These are phyloP conservation scores for Polymixis lichenea DNA, from an alignment of 2,888 invertebrate species.

Conservation along the genomic window DNA sequence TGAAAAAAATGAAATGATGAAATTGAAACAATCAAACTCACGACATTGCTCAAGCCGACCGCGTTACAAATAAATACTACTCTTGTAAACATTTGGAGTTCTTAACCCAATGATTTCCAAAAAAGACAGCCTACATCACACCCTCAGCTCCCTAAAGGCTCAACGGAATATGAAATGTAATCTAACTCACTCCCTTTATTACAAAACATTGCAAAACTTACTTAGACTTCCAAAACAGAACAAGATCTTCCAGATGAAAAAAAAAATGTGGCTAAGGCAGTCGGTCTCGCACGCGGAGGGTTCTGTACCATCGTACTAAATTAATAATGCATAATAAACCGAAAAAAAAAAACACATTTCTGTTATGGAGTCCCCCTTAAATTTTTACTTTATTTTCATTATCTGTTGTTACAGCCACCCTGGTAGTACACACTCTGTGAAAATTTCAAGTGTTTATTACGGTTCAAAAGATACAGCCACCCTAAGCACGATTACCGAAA, in stretches of 20 bases:
- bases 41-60: not conserved
- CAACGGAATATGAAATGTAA: slow-evolving; percentile 54
- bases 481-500: too few species aligned
- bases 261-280: not conserved
- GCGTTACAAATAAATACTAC: not conserved
- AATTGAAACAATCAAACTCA: not conserved
- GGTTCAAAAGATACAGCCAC: not conserved
- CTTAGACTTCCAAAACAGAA: slow-evolving; percentile 47
- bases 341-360: not conserved
- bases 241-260: slow-evolving; percentile 20
- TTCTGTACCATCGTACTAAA: not conserved
- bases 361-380: not conserved
- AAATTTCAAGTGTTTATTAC: not conserved
- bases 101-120: slow-evolving; percentile 7
- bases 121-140: slow-evolving; percentile 1
- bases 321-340: not conserved
- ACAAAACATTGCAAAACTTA: slow-evolving; percentile 29
- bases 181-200: slow-evolving; percentile 23
- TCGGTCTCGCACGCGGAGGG: not conserved
- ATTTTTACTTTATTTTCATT: not conserved
- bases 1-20: too few species aligned
- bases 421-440: too few species aligned
- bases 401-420: too few species aligned
- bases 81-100: not conserved
- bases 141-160: not conserved